A percentile compares a stretch with the other conserved stretches of the same genome.
phyloP scores from a whole-genome alignment of 2,113 vertebrate species.

The Dipodomys ordii region DNA sequence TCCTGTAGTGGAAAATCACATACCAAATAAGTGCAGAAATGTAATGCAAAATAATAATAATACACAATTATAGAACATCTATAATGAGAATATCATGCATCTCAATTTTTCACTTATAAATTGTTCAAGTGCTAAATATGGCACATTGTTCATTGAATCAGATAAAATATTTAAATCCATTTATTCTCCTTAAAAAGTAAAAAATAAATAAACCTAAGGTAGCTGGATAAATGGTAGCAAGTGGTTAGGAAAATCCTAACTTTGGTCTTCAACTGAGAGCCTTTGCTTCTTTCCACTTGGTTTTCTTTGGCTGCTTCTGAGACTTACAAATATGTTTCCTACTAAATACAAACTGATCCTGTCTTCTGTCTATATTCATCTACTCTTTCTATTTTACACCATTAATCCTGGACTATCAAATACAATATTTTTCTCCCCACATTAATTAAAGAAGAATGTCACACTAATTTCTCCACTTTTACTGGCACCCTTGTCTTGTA shows the following conservation, averaged over 20 bases:
- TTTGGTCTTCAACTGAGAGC: background rate
- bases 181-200: background rate
- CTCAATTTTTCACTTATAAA: too few relatives aligned
- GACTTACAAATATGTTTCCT: background rate
- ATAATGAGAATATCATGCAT: too few relatives aligned
- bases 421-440: background rate
- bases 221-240: background rate
- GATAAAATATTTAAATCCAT: too few relatives aligned
- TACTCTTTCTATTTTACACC: background rate
- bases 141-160: too few relatives aligned
- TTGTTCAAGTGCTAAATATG: too few relatives aligned
- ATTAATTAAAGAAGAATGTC: background rate
- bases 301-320: conserved; percentile 40
- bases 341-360: background rate
- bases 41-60: too few relatives aligned
- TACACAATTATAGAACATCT: too few relatives aligned
- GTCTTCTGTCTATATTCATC: background rate
- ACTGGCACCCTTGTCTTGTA: background rate
- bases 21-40: too few relatives aligned
- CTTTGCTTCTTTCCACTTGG: background rate
- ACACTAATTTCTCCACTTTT: background rate
- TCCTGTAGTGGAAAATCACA: too few relatives aligned
- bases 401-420: background rate
- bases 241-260: background rate
- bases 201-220: background rate